Evolutionary conservation across 1,140 invertebrate genomes (phyloP).

Genomic region (Teleogryllus occipitalis): DNA sequence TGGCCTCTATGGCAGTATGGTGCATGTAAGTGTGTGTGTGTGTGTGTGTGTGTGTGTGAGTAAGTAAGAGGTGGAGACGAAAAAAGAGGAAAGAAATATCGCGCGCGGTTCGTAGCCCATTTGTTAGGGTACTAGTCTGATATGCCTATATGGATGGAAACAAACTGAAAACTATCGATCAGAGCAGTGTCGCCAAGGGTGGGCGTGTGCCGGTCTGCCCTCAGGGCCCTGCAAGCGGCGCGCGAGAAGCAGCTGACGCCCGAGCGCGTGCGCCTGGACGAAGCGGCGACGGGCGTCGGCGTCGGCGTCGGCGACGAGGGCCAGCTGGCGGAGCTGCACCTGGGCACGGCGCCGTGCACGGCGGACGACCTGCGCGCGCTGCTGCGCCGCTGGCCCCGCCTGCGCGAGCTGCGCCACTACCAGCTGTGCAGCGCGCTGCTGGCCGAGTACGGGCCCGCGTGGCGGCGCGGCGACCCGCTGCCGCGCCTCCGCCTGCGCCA

Average conservation of each 20-base stretch:
- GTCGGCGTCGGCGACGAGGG: background rate
- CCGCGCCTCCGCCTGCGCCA: slow-evolving; percentile 28
- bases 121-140: too few species aligned
- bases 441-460: slow-evolving; percentile 24
- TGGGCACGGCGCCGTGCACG: slow-evolving; percentile 25
- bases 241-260: background rate
- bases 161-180: too few species aligned
- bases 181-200: too few species aligned
- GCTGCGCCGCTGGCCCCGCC: slow-evolving; percentile 22
- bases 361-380: slow-evolving; percentile 24
- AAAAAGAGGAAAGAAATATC: too few species aligned
- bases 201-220: background rate
- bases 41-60: too few species aligned
- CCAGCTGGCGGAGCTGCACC: slow-evolving; percentile 26
- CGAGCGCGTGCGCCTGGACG: background rate
- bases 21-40: too few species aligned
- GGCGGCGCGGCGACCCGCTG: slow-evolving; percentile 22
- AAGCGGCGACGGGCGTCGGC: background rate
- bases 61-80: too few species aligned
- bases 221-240: slow-evolving; percentile 4
- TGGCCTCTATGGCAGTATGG: too few species aligned
- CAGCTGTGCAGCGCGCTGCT: slow-evolving; percentile 29
- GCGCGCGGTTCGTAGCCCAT: too few species aligned
- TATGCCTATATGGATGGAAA: too few species aligned
- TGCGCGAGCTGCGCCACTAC: slow-evolving; percentile 29